These are phyloP conservation scores for Prenolepis imparis DNA, from an alignment of 2,888 invertebrate species.

Conservation along the genomic window DNA sequence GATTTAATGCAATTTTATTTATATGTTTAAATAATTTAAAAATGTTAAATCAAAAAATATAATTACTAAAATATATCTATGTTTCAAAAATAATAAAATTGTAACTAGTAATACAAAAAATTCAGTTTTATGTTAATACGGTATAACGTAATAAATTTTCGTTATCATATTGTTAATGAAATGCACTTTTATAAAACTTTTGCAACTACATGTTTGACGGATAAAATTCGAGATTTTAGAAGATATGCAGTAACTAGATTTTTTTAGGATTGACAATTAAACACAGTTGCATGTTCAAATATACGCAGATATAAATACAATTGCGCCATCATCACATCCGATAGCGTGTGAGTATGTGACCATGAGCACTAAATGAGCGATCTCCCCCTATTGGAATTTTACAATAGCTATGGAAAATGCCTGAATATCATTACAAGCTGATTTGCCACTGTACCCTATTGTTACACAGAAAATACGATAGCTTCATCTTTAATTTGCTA, in stretches of 20 bases:
- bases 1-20: conserved; percentile 7
- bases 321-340: conserved; percentile 14
- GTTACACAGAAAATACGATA: background rate
- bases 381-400: conserved; percentile 40
- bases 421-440: conserved; percentile 23
- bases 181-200: background rate
- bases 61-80: background rate
- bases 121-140: background rate
- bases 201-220: background rate
- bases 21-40: conserved; percentile 6
- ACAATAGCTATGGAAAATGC: conserved; percentile 38
- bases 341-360: conserved; percentile 22
- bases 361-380: conserved; percentile 22
- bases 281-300: conserved; percentile 14
- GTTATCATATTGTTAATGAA: background rate
- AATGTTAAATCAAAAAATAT: background rate
- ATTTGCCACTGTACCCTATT: background rate
- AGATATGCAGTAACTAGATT: background rate
- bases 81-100: background rate
- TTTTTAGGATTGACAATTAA: conserved; percentile 51
- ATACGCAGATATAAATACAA: conserved; percentile 7
- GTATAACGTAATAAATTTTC: background rate
- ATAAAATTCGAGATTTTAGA: background rate
- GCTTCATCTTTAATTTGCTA: conserved; percentile 1
- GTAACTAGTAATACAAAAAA: conserved; percentile 7